A percentile compares a stretch with the other conserved stretches of the same genome.
phyloP scores from a whole-genome alignment of 2,888 invertebrate genomes.

The Laothoe populi region DNA sequence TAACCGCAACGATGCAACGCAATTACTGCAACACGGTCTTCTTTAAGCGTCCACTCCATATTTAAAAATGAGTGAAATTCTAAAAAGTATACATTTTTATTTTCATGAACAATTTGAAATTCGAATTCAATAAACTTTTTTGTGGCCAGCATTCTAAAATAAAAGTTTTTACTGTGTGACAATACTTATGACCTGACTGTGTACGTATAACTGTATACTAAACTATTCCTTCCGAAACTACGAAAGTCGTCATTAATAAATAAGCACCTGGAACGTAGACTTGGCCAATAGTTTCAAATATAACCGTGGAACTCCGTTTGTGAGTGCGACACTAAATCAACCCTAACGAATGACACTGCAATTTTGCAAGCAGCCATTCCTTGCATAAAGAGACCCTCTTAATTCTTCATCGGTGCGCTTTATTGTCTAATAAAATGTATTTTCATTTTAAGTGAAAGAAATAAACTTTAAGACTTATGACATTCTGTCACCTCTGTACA shows the following conservation, averaged over 20 bases:
- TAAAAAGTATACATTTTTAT: no score
- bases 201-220: constrained; percentile 13
- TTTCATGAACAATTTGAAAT: no score
- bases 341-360: constrained; percentile 15
- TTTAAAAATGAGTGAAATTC: no score
- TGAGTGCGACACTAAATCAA: constrained; percentile 22
- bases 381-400: neutral
- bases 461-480: no score
- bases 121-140: no score
- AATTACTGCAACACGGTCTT: no score
- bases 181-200: constrained; percentile 7
- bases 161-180: no score
- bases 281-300: constrained; percentile 30
- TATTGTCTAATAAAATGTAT: neutral
- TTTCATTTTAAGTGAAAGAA: neutral
- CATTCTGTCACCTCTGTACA: no score
- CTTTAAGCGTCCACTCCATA: no score
- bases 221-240: constrained; percentile 50
- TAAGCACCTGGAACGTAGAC: constrained; percentile 42
- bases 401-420: neutral
- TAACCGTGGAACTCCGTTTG: constrained; percentile 36
- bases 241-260: constrained; percentile 53
- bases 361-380: neutral
- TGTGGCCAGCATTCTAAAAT: no score
- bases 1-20: no score